Evolutionary conservation across 1,140 invertebrate genomes (phyloP), one percentile per base, ranked within the genome.

Genomic region (Hycleus phaleratus): DNA sequence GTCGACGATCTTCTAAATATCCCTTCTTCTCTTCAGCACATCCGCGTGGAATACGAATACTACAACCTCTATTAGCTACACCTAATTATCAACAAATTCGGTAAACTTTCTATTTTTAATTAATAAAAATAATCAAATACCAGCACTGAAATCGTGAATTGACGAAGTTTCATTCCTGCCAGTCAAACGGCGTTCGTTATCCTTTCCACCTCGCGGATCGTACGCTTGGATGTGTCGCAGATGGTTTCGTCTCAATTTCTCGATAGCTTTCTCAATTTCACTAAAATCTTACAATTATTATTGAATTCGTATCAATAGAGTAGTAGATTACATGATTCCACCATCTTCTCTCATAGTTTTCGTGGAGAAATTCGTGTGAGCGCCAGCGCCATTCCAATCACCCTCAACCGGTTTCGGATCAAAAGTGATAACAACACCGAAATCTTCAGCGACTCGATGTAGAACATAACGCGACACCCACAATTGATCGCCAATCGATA

Each of bases 311-410:
- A 1, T 18, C 18, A 18, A 1, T 18, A 18, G 2, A 18, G 1
- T 7, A 32, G 4, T 32, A 12, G 6, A 43, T 69, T 63, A 71
- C 70, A 78, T 72, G 61, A 79, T 83, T 2, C 94, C 93, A 54
- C 87, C 87, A 1, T 88, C 82, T 52, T 85, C 82, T 56, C 94
- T 81, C 93, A 95, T 97, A 3, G 82, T 73, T 63, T 88, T 85
- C 0, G 94, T 95, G 1, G 90, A 94, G 76, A 93, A 96, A 70
- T 97, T 97, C 2, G 84, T 87, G 60, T 90, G 88, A 2, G 90
- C 91, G 0, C 93, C 94, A 46, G 94, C 91, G 2, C 94, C 94
- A 62, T 96, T 95, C 87, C 93, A 95, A 65, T 92, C 81, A 1
- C 91, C 90, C 7, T 79, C 73, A 59, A 88, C 86, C 0, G 92